Conservation (phyloP, 2,797 vertebrate genomes). For the Phalloptychus januarius region DNA sequence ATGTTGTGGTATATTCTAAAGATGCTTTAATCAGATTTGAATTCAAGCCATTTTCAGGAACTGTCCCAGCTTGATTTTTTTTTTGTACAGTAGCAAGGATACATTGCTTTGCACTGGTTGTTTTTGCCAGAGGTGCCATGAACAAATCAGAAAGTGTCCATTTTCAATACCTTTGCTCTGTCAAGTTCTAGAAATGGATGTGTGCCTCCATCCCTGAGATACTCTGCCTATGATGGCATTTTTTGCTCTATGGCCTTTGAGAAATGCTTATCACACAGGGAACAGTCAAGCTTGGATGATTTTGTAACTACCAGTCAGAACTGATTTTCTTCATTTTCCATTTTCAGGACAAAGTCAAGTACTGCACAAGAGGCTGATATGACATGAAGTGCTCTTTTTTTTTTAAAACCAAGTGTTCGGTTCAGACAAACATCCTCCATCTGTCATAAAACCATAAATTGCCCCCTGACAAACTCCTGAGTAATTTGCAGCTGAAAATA, state of each 20-base stretch:
- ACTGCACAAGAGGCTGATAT: constrained; percentile 27
- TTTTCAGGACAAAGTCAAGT: constrained; percentile 34
- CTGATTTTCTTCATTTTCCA: constrained; percentile 42
- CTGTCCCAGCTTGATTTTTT: not conserved
- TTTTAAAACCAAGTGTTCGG: constrained; percentile 4
- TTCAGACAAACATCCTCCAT: constrained; percentile 42
- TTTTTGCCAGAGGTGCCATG: not conserved
- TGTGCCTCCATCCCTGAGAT: constrained; percentile 5
- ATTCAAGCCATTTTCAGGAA: not conserved
- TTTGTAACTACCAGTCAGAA: constrained; percentile 48
- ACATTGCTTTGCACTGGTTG: not conserved
- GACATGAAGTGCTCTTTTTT: constrained; percentile 4
- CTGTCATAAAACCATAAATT: constrained; percentile 42
- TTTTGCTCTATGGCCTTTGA: constrained; percentile 34
- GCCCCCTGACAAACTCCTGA: constrained; percentile 14
- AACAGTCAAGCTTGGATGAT: constrained; percentile 44
- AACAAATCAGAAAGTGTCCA: constrained; percentile 6
- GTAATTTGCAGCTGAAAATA: constrained; percentile 31
- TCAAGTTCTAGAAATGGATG: not conserved
- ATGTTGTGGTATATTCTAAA: not conserved
- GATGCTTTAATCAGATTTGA: not conserved
- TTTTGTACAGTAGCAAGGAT: not conserved
- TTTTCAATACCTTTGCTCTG: constrained; percentile 24
- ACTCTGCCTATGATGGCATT: not conserved
- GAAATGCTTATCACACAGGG: constrained; percentile 46